A percentile compares a stretch with the other conserved stretches of the same genome.
These are phyloP conservation scores for Leptoclinus maculatus DNA, from an alignment of 2,797 vertebrate genomes.

Conservation along the genomic window DNA sequence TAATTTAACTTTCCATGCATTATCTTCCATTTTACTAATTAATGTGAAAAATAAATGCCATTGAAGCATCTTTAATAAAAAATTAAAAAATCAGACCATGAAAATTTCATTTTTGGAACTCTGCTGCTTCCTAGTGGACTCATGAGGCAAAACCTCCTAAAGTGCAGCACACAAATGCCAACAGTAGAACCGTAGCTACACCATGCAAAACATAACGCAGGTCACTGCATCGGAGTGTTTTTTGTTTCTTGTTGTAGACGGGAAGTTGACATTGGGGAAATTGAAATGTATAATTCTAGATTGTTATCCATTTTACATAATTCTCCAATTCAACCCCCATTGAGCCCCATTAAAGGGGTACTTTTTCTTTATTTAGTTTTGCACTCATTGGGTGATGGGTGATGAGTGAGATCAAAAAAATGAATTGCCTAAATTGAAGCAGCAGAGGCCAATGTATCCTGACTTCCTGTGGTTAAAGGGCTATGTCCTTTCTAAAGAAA, in stretches of 20 bases:
- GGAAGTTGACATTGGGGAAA: background rate
- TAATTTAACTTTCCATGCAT: background rate
- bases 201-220: background rate
- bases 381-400: too few relatives aligned
- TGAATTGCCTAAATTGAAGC: background rate
- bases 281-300: background rate
- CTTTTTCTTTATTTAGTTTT: background rate
- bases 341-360: background rate
- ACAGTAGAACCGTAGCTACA: background rate
- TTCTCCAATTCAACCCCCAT: background rate
- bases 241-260: background rate
- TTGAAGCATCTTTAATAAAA: background rate
- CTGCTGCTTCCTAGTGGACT: conserved; percentile 63
- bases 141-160: conserved; percentile 3
- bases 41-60: background rate
- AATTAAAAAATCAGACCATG: rapidly evolving
- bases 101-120: conserved; percentile 15
- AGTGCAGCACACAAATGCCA: background rate
- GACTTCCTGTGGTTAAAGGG: background rate
- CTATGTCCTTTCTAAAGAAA: background rate
- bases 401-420: background rate
- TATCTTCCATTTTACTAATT: background rate
- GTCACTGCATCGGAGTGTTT: background rate
- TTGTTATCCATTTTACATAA: background rate
- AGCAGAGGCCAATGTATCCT: background rate